Evolutionary conservation across 2,888 invertebrate species (phyloP).

Genomic region (Callimorpha dominula): DNA sequence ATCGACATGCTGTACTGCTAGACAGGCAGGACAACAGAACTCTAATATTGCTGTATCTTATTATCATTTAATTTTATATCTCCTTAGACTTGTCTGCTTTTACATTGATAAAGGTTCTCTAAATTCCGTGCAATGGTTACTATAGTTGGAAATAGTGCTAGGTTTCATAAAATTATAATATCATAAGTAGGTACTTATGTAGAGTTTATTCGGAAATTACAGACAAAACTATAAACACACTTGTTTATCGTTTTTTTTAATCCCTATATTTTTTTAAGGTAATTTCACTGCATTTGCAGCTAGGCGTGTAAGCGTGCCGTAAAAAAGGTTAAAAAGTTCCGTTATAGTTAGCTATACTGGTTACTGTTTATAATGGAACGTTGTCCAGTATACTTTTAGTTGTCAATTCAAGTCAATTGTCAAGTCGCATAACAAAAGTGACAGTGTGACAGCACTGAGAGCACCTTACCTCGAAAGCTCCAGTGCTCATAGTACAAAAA

Average conservation of each 20-base stretch:
- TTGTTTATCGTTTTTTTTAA: neutral
- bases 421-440: too few species aligned
- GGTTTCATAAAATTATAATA: neutral
- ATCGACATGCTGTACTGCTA: neutral
- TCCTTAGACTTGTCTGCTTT: neutral
- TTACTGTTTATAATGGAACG: too few species aligned
- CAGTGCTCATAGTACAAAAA: too few species aligned
- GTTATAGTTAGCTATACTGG: too few species aligned
- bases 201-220: neutral
- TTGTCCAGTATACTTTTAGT: too few species aligned
- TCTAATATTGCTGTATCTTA: neutral
- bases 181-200: neutral
- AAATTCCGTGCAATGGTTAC: too few species aligned
- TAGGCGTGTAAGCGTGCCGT: too few species aligned
- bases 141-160: neutral
- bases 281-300: neutral
- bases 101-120: neutral
- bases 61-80: neutral
- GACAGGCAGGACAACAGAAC: neutral
- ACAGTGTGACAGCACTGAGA: too few species aligned
- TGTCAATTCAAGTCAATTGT: too few species aligned
- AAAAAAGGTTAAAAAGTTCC: too few species aligned
- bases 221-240: neutral
- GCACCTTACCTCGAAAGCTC: too few species aligned
- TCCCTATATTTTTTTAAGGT: neutral